Base-by-base conservation (phyloP, 2,888 invertebrate genomes). In the Mesoligia furuncula region DNA sequence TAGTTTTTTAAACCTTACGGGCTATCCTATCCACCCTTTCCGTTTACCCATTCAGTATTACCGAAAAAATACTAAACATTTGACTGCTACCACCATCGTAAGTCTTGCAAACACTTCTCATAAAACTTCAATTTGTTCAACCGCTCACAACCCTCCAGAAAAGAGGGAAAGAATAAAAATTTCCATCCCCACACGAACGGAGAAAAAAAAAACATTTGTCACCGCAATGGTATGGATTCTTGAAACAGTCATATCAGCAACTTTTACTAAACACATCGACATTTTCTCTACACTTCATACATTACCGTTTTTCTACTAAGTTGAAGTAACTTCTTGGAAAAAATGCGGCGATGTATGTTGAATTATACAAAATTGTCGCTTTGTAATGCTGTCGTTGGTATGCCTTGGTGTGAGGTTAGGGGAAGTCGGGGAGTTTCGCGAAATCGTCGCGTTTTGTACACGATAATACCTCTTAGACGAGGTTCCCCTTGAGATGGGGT, bases 391-490 rank as follows among this genome's bases (percentile, higher is more conserved):
- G 62, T 78, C 66, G 67, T 54, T 68, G 31, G 48, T 54, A 59
- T 65, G 11, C 51, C 51, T 31, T 57, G 69, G 80, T 81, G 69
- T 69, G 78, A 67, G 81, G 84, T 79, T 72, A 85, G 77, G 86
- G 85, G 86, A 85, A 86, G 67, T 54, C 20, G 80, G 88, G 91
- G 89, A 85, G 91, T 91, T 92, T 90, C 86, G 90, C 79, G 86
- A 91, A 93, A 92, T 92, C 90, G 92, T 90, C 86, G 90, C 93
- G 91, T 94, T 95, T 93, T 93, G 92, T 94, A 91, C 89, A 88
- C 91, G 92, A 92, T 94, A 93, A 94, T 93, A 91, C 89, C 89
- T 90, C 90, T 90, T 87, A 89, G 87, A 76, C 73, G 80, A 73
- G 85, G n/a, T 79, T 77, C 83, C 81, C 84, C 84, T 81, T 75